Evolutionary conservation across 1,140 invertebrate genomes (phyloP).

Genomic region (Formica exsecta): DNA sequence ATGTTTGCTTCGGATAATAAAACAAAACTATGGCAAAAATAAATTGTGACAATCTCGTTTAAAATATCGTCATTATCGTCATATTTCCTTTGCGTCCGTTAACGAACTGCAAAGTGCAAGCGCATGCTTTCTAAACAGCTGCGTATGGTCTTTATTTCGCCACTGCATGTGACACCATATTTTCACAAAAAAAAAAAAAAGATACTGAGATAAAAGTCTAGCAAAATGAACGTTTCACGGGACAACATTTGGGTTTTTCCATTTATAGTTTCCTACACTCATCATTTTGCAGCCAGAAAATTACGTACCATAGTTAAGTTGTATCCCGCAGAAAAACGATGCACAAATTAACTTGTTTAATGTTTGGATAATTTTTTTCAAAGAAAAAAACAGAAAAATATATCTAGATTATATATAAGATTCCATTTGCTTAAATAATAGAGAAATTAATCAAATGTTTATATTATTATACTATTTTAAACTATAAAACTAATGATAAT

Average conservation of each 20-base stretch:
- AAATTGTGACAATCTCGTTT: conserved; percentile 10
- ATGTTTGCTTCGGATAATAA: not conserved
- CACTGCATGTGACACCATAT: conserved; percentile 11
- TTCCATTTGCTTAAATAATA: not conserved
- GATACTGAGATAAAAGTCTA: conserved; percentile 23
- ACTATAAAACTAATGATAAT: not conserved
- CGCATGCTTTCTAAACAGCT: conserved; percentile 39
- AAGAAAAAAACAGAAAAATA: too few species aligned
- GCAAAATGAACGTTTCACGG: conserved; percentile 12
- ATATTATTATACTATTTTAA: not conserved
- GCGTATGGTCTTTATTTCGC: conserved; percentile 29
- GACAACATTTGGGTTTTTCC: conserved; percentile 25
- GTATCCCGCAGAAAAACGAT: not conserved
- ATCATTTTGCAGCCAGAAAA: conserved; percentile 34
- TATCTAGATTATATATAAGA: too few species aligned
- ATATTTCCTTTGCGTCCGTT: conserved; percentile 35
- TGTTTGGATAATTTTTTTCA: not conserved
- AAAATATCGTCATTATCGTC: conserved; percentile 44
- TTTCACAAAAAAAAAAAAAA: not conserved
- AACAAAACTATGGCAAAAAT: conserved; percentile 1
- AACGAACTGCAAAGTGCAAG: conserved; percentile 22
- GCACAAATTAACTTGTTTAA: not conserved
- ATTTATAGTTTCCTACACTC: conserved; percentile 35
- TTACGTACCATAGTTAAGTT: not conserved
- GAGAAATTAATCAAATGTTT: conserved; percentile 19